Conservation (phyloP, 2,888 invertebrate species). For the Philonicus albiceps region DNA sequence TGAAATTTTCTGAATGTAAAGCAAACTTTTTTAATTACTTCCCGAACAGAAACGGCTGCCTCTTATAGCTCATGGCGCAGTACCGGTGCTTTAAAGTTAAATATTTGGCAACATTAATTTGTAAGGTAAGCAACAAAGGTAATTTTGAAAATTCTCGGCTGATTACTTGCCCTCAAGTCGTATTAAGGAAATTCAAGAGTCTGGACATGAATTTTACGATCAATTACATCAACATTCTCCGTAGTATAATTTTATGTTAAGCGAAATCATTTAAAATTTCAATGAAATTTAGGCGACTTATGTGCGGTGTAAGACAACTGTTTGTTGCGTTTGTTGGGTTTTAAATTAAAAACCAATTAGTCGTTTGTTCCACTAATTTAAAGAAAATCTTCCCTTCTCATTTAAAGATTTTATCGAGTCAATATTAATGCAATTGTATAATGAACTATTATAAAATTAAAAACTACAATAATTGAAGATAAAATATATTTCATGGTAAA, state of each 20-base stretch:
- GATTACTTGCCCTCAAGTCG: slow-evolving; percentile 8
- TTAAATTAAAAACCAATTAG: background rate
- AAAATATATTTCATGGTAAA: too few species aligned
- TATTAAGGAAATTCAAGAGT: background rate
- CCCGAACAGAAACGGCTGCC: slow-evolving; percentile 23
- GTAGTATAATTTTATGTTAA: background rate
- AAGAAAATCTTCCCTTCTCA: background rate
- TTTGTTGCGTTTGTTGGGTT: background rate
- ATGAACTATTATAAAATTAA: too few species aligned
- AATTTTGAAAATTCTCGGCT: slow-evolving; percentile 19
- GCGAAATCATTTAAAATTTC: background rate
- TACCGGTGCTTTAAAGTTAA: slow-evolving; percentile 17
- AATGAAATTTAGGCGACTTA: background rate
- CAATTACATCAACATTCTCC: background rate
- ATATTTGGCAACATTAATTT: slow-evolving; percentile 36
- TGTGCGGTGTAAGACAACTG: background rate
- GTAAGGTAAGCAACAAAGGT: slow-evolving; percentile 30
- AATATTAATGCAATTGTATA: background rate
- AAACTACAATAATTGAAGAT: too few species aligned
- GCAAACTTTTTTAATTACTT: slow-evolving; percentile 40
- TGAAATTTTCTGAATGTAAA: slow-evolving; percentile 22
- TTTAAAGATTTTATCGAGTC: background rate
- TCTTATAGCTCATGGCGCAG: background rate
- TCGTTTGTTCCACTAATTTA: background rate
- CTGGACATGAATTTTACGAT: slow-evolving; percentile 16